Evolutionary conservation across 2,797 vertebrate genomes (phyloP), one percentile per base, ranked within the genome.

Genomic region (Phoeniculus purpureus): DNA sequence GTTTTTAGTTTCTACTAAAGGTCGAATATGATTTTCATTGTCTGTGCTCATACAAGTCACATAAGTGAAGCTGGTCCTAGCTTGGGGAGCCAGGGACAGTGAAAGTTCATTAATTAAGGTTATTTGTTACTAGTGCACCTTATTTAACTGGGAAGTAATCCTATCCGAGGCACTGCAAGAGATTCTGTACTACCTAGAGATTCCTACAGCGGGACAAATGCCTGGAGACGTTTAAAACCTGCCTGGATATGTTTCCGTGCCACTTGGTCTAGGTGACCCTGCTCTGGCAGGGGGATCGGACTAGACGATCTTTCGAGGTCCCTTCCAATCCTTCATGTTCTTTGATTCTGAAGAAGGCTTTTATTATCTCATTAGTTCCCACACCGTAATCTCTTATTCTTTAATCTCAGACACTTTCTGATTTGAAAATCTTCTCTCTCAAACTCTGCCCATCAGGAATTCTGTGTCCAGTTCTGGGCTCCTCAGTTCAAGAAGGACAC

Each of bases 1-100:
- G 47, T 60, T 94, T 95, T 95, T 81, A 94, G 94, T 89, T 94
- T 87, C 74, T 59, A 82, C 59, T 68, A 94, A 97, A 96, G 96
- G 96, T 96, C 17, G 16, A 94, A 37, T 90, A 93, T 93, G 3
- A 67, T 96, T 94, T 94, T 95, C 84, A 92, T 91, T 88, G 83
- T 71, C 90, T 92, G 68, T 85, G 72, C 66, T 94, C 76, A 73
- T 89, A 84, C 19, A 85, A 94, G 81, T 55, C 85, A 76, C 5
- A 15, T 89, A 85, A 92, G 77, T 78, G 85, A 96, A 94, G 83
- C 55, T 65, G 43, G 68, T 92, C 75, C 72, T 85, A 94, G 58
- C 68, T 14, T 73, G 72, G 51, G 62, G 17, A 79, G 62, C 12
- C 64, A 87, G 51, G 70, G 92, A 89, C 82, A 64, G 51, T 61